Base-by-base conservation (phyloP, 2,888 invertebrate species). In the Himalopsyche anomala region DNA sequence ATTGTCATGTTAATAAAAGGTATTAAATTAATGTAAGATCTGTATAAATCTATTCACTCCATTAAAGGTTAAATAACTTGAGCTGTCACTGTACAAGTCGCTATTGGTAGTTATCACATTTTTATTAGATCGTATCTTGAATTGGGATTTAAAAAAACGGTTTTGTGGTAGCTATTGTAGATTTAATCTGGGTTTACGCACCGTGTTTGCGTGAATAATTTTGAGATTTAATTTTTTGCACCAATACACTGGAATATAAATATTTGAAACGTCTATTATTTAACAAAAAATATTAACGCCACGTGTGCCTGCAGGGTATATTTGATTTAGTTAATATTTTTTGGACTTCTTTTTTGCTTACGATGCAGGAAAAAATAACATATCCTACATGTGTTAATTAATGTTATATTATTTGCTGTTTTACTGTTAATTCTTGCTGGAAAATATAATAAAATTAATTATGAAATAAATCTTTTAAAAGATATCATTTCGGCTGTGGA, bases 91-190 rank as follows among this genome's bases (percentile, higher is more conserved):
- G 62, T 62, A 62, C 11, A 62, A 5, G 5, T 19, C 19, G 19
- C 11, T 5, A 15, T 19, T 2, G 11, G 11, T 62, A 62, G 62
- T 19, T 62, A 19, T 62, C 28, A 62, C 19, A 85, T 82, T 80
- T 85, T 85, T 85, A 85, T 83, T 82, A 85, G 85, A 85, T 85
- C 56, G 42, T 74, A 85, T 85, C 85, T 85, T 19, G 45, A 69
- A 80, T 80, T 80, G 6, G 80, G 40, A 15, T 51, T 12, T 51
- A 9, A 42, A 62, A 62, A 62, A 62, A 62, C 19, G 40, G 15
- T 36, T 42, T 80, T 38, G 80, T 42, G 42, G 80, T n/a, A 40
- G 40, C 42, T 36, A 80, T 81, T 84, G 81, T 84, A 55, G 0
- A 38, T 55, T 84, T 84, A 80, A 80, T 84, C 55, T 40, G 38